phyloP scores from a whole-genome alignment of 2,797 vertebrate genomes.

The Coregonus ussuriensis region DNA sequence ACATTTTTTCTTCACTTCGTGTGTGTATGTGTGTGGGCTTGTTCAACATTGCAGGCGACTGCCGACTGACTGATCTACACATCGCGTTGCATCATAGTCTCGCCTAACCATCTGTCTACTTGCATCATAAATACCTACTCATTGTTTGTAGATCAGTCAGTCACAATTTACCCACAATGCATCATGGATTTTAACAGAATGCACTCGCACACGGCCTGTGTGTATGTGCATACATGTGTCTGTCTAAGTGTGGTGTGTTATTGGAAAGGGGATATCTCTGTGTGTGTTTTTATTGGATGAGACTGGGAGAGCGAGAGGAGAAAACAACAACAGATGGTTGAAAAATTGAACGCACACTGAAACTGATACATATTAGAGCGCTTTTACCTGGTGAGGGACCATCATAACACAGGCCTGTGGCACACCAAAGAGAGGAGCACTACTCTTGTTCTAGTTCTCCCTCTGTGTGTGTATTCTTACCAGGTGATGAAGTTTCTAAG shows the following conservation, averaged over 20 bases:
- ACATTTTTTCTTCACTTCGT: slow-evolving; percentile 59
- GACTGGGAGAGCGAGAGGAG: slow-evolving; percentile 13
- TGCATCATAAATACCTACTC: neutral
- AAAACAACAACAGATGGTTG: slow-evolving; percentile 43
- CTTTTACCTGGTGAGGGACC: too few species aligned
- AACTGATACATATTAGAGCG: neutral
- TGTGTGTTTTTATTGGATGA: slow-evolving; percentile 46
- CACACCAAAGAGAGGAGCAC: too few species aligned
- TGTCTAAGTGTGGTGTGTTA: slow-evolving; percentile 30
- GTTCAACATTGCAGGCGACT: neutral
- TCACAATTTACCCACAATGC: neutral
- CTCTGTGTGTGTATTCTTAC: slow-evolving; percentile 22
- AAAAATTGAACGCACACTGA: slow-evolving; percentile 18
- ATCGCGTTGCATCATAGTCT: neutral
- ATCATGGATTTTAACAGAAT: neutral
- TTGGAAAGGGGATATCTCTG: slow-evolving; percentile 44
- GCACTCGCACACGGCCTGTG: neutral
- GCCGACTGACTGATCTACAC: neutral
- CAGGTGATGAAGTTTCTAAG: slow-evolving; percentile 13
- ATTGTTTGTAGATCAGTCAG: neutral
- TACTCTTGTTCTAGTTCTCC: slow-evolving; percentile 23
- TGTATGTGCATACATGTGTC: slow-evolving; percentile 24
- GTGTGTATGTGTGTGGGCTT: slow-evolving; percentile 11
- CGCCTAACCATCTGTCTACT: neutral
- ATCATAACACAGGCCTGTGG: too few species aligned